Percentiles rank a stretch among this genome's conserved stretches.
Conservation (phyloP, 2,113 vertebrate genomes). For the Protobothrops flavoviridis region DNA sequence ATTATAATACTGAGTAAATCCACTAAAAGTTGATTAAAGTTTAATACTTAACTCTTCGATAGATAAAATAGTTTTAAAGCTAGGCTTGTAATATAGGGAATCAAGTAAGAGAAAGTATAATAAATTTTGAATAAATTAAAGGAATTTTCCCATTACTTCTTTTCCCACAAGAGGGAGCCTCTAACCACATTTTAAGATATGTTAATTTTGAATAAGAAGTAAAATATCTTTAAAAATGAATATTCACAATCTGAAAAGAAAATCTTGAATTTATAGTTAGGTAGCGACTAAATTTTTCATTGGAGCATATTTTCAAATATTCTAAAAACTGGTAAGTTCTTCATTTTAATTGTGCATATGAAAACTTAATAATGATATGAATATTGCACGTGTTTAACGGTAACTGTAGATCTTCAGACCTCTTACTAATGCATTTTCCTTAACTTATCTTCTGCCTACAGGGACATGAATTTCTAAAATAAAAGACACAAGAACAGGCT, state of each 20-base stretch:
- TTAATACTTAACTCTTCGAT: neutral
- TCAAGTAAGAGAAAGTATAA: neutral
- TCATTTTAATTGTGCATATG: neutral
- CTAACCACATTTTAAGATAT: slow-evolving; percentile 40
- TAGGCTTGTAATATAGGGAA: neutral
- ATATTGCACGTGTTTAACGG: neutral
- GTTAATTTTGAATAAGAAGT: slow-evolving; percentile 18
- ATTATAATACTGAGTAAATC: neutral
- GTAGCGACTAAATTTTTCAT: slow-evolving; percentile 39
- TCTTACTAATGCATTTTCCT: neutral
- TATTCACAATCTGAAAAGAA: slow-evolving; percentile 25
- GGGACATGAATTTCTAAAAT: neutral
- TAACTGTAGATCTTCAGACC: neutral
- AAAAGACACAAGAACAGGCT: neutral
- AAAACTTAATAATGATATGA: neutral
- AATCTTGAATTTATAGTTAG: slow-evolving; percentile 27
- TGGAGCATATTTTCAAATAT: neutral
- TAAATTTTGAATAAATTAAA: neutral
- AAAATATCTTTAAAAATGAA: slow-evolving; percentile 33
- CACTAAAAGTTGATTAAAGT: neutral
- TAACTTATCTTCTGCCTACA: neutral
- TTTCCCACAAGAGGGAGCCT: slow-evolving; percentile 66
- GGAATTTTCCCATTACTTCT: slow-evolving; percentile 29
- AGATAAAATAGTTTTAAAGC: neutral
- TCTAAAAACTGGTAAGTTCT: neutral